Evolutionary conservation across 1,140 invertebrate genomes (phyloP).

Genomic region (Saccostrea cuccullata): DNA sequence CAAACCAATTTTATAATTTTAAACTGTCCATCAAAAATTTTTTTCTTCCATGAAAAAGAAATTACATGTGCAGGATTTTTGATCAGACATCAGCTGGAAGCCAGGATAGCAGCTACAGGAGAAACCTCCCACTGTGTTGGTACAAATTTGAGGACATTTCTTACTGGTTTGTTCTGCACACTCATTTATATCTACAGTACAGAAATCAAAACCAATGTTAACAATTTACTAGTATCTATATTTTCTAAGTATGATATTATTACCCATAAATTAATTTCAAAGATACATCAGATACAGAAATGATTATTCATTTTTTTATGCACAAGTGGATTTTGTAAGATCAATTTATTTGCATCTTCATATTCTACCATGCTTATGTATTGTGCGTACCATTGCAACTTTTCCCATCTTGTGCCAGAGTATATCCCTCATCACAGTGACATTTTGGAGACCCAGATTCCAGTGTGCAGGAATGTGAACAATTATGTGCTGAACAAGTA

Average conservation of each 20-base stretch:
- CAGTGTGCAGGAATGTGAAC: not conserved
- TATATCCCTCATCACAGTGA: conserved; percentile 27
- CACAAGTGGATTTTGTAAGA: too few relatives aligned
- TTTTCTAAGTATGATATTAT: too few relatives aligned
- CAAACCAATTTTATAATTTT: too few relatives aligned
- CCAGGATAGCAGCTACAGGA: conserved; percentile 50
- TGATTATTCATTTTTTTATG: too few relatives aligned
- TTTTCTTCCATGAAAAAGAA: not conserved
- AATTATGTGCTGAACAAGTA: not conserved
- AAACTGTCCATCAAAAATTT: too few relatives aligned
- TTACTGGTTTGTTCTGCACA: conserved; percentile 38
- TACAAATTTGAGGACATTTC: conserved; percentile 49
- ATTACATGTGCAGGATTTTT: conserved; percentile 18
- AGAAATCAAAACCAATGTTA: not conserved
- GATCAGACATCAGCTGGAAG: conserved; percentile 42
- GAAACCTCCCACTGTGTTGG: conserved; percentile 52
- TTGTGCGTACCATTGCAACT: conserved; percentile 40
- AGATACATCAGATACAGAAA: too few relatives aligned
- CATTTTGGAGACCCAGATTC: not conserved
- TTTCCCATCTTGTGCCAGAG: conserved; percentile 52
- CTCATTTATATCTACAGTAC: conserved; percentile 53
- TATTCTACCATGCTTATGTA: not conserved
- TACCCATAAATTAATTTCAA: too few relatives aligned
- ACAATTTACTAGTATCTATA: too few relatives aligned
- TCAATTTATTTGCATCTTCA: too few relatives aligned